Base-by-base conservation (phyloP, 2,113 vertebrate genomes). In the Archocentrus centrarchus region DNA sequence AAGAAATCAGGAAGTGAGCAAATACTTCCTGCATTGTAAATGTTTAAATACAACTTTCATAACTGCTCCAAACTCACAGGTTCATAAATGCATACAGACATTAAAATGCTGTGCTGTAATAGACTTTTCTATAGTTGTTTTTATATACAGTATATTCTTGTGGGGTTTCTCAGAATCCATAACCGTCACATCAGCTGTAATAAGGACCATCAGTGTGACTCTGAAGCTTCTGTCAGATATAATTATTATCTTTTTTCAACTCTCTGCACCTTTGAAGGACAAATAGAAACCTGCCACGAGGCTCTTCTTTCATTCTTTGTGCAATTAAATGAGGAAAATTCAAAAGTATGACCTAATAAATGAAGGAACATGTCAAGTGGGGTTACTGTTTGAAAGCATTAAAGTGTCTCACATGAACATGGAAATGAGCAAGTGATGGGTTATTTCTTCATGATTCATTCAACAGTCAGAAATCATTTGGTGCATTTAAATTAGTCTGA, bases 401-500 rank as follows among this genome's bases (percentile, higher is more conserved):
- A 1, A 30, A 70, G 50, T 50, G 11, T 57, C 18, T 57, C 18
- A n/a, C 8, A 10, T 57, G 18, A 57, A 70, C 24, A 30, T 50
- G 44, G 24, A 70, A 70, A 70, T 18, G 17, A 22, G 0, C 0
- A 50, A 70, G 6, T 53, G 50, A 73, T 53, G 1, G 47, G 44
- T 30, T 50, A 50, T 73, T 73, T 47, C 44, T 53, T 50, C 3
- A 60, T 8, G 3, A 14, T 15, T 59, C 6, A 30, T 68, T 30
- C 1, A 73, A 53, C 50, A 30, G 9, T 32, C 44, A 53, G 17
- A 53, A 73, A 15, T 15, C 15, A 53, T 50, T 50, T 18, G 44
- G 27, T 68, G 41, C 64, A 68, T 50, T 68, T 68, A 68, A 68
- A 68, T 68, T 20, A 20, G 50, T 50, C 64, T 70, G 41, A 70